A percentile compares a stretch with the other conserved stretches of the same genome.
These are phyloP conservation scores for Aphodius sticticus DNA, from an alignment of 2,888 invertebrate genomes.

Conservation along the genomic window DNA sequence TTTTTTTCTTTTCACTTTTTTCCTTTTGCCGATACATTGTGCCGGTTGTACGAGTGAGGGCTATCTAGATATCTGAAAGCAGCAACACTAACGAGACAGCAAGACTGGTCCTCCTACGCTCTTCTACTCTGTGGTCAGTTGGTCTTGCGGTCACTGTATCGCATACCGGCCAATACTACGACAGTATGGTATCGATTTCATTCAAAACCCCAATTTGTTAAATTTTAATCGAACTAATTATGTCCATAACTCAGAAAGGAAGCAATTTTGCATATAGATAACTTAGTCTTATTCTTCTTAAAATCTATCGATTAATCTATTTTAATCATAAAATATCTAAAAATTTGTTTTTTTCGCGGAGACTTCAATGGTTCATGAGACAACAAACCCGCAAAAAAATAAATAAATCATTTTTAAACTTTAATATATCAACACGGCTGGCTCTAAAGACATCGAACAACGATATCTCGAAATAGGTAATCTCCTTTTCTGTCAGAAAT, in stretches of 20 bases:
- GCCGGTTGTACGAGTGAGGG: conserved; percentile 32
- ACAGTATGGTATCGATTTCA: not conserved
- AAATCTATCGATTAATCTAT: too few species aligned
- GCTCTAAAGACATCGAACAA: too few species aligned
- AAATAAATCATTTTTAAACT: too few species aligned
- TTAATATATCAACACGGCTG: too few species aligned
- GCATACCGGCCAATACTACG: conserved; percentile 28
- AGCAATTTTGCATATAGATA: too few species aligned
- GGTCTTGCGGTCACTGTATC: conserved; percentile 44
- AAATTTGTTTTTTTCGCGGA: too few species aligned
- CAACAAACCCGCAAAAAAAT: too few species aligned
- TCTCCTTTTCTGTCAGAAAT: not conserved
- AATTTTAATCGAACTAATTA: not conserved
- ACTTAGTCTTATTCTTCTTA: too few species aligned
- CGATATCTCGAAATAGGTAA: too few species aligned
- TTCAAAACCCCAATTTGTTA: not conserved
- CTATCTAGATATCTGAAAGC: conserved; percentile 45
- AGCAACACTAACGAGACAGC: conserved; percentile 43
- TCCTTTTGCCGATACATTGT: conserved; percentile 13
- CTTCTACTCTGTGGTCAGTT: conserved; percentile 41
- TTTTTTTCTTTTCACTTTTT: not conserved
- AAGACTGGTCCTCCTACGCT: conserved; percentile 47
- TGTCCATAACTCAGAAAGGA: too few species aligned
- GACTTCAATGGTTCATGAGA: too few species aligned
- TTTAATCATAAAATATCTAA: too few species aligned